Percentiles rank a stretch among this genome's conserved stretches.
phyloP scores from a whole-genome alignment of 2,888 invertebrate genomes.

The Melolontha melolontha region DNA sequence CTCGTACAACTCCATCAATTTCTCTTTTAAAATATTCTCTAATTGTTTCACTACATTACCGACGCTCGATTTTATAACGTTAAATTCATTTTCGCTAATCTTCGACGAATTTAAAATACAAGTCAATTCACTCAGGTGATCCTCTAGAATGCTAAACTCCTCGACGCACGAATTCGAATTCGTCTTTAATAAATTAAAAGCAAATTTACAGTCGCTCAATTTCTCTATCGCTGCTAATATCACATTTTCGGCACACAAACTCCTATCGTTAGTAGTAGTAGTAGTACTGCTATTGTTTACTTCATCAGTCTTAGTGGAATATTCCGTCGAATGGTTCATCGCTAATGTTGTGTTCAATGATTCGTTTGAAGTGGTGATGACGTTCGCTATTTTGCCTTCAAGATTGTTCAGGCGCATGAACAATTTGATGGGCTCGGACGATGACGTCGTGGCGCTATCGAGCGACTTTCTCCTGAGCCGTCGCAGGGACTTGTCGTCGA shows the following conservation, averaged over 20 bases:
- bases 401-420: conserved; percentile 80
- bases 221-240: conserved; percentile 70
- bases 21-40: conserved; percentile 76
- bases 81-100: conserved; percentile 68
- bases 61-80: conserved; percentile 70
- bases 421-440: conserved; percentile 80
- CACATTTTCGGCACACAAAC: conserved; percentile 47
- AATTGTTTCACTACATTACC: conserved; percentile 73
- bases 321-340: conserved; percentile 48
- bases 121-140: conserved; percentile 73
- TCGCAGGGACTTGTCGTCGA: conserved; percentile 68
- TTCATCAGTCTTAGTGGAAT: conserved; percentile 54
- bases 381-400: conserved; percentile 81
- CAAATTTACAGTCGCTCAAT: conserved; percentile 75
- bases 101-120: conserved; percentile 67
- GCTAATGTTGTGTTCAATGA: conserved; percentile 64
- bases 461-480: conserved; percentile 79
- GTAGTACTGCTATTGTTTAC: conserved; percentile 64
- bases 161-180: conserved; percentile 74
- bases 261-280: not conserved
- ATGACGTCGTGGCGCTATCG: conserved; percentile 80
- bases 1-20: conserved; percentile 76
- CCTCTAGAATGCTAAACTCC: conserved; percentile 75
- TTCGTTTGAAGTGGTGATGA: conserved; percentile 70
- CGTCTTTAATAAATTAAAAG: conserved; percentile 73